Conservation (phyloP, 2,113 vertebrate genomes). For the Mastomys natalensis region DNA sequence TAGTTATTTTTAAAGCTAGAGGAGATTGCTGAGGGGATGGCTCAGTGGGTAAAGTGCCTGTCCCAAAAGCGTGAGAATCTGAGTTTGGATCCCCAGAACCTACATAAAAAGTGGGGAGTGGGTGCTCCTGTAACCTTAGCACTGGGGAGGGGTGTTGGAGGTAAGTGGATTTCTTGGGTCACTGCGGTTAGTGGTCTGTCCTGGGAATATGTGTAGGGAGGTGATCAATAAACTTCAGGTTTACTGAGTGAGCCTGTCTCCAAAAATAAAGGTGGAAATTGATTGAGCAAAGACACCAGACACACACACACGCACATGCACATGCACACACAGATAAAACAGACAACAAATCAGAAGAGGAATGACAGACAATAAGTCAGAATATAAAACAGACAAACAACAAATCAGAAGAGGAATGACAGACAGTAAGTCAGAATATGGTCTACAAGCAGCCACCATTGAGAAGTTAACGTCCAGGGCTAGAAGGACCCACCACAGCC, state of each 20-base stretch:
- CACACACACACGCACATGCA: no score
- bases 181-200: not conserved
- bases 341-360: not conserved
- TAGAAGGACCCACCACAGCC: not conserved
- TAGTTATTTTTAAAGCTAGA: not conserved
- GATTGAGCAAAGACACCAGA: not conserved
- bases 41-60: no score
- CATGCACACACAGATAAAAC: not conserved
- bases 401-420: not conserved
- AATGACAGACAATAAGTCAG: not conserved
- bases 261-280: not conserved
- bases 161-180: not conserved
- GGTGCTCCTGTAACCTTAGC: not conserved
- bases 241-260: not conserved
- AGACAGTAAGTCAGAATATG: not conserved
- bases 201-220: not conserved
- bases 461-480: not conserved
- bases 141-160: not conserved
- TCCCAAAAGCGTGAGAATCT: not conserved
- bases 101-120: no score
- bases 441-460: not conserved
- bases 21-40: not conserved
- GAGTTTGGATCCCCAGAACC: not conserved
- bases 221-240: not conserved
- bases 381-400: not conserved